Evolutionary conservation across 2,797 vertebrate species (phyloP), one percentile per base, ranked within the genome.

Genomic region (Chiroxiphia lanceolata): DNA sequence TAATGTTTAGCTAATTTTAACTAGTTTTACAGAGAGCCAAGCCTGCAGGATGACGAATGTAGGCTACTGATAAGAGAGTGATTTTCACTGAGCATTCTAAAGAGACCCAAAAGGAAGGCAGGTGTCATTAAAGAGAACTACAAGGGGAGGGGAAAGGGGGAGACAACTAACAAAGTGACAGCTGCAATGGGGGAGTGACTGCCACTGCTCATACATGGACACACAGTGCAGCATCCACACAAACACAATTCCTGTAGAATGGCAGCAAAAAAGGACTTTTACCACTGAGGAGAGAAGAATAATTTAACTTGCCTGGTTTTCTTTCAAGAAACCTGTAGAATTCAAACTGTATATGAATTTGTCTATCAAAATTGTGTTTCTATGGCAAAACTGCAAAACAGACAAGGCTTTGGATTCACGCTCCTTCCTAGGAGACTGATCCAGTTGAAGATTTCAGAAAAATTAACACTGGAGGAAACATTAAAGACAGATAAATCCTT

Each of bases 391-490:
- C 40, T n/a, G 23, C 12, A 70, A 45, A 17, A 64, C 9, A 38
- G 71, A 54, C 0, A 0, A 3, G 23, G 79, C 64, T 68, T 69
- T 59, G 31, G 13, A 64, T n/a, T 74, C 36, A 56, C 3, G 2
- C 16, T 68, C 27, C 17, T 45, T 74, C 48, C 40, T n/a, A 68
- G 31, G 2, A 88, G 27, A 29, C 16, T 63, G 36, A 74, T n/a
- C 8, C 16, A 87, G n/a, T 20, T 26, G 42, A 85, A 74, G 20
- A 64, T 33, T 72, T 88, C 11, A n/a, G 31, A 65, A 83, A 67
- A 88, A 20, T 15, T 21, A 91, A 63, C 57, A 64, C 14, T 22
- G 20, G 7, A 78, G 20, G 45, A 40, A 71, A 44, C 10, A 11
- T 25, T 64, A 71, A 74, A 74, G 36, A 50, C 15, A 72, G 13